Base-by-base conservation (phyloP, 53 echinoderm and acorn worm genomes). In the Holothuria scabra region DNA sequence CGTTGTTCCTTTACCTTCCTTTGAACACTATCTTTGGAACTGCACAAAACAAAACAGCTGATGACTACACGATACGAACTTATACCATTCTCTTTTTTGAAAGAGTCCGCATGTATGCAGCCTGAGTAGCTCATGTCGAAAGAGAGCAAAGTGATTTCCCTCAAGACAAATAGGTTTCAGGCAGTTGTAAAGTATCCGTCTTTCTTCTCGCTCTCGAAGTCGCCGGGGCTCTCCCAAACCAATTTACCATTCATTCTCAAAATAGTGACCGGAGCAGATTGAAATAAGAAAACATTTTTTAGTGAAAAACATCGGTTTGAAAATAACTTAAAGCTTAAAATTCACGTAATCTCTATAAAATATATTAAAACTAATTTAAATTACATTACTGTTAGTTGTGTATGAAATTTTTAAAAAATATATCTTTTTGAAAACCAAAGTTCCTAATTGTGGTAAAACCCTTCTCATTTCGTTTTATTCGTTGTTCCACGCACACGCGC, bases 101-200 rank as follows among this genome's bases (percentile, higher is more conserved):
- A 97, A 87, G 88, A 86, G 83, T 88, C 92, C 66, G 94, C 92
- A 82, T 97, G 97, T 71, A 90, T 90, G 86, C 97, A 97, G 85
- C 97, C 94, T 59, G 94, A 91, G 67, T 94, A 90, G 93, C 93
- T 96, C 96, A 96, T 96, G 80, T 46, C 92, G 88, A 76, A 90
- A 82, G 56, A 81, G 52, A 84, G 88, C 65, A 58, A 78, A 30
- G 58, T 31, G 57, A 34, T 16, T 12, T 78, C 78, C 57, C 78
- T 32, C 56, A 3, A 52, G 7, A 78, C 52, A 26, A 8, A 57
- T 78, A 13, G 56, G 29, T 29, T 31, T 78, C 12, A 21, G 56
- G 16, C 78, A 78, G 20, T 56, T 78, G 14, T 59, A 32, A 32
- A 59, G 12, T 35, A 35, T 3, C 3, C 35, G 3, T 56, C 58